Conservation (phyloP, 2,113 vertebrate genomes). For the Callipepla californica region DNA sequence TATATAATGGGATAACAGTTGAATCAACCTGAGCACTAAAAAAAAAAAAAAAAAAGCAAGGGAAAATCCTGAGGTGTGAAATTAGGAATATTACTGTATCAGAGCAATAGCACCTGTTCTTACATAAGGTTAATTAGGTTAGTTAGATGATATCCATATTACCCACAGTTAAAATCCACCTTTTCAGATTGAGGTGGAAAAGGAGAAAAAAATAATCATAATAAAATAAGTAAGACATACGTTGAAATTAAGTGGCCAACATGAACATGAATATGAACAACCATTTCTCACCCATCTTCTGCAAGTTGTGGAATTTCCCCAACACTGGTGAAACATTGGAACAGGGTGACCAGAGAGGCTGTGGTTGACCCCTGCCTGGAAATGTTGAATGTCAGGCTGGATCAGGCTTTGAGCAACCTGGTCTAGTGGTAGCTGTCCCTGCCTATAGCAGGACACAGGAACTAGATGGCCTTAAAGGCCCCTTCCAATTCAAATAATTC, state of each 20-base stretch:
- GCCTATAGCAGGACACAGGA: no score
- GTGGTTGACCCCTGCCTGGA: no score
- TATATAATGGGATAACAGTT: background rate
- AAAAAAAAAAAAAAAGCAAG: background rate
- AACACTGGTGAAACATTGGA: no score
- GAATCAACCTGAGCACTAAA: background rate
- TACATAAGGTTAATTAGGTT: background rate
- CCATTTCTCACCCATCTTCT: background rate
- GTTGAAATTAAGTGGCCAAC: background rate
- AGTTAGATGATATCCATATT: background rate
- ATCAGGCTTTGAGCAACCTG: no score
- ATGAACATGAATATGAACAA: background rate
- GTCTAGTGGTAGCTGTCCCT: no score
- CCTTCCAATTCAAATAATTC: no score
- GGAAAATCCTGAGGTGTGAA: background rate
- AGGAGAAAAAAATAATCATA: background rate
- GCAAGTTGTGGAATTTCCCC: background rate
- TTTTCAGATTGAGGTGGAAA: background rate
- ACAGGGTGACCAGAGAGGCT: no score
- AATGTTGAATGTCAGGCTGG: no score
- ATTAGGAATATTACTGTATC: background rate
- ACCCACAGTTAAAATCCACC: background rate
- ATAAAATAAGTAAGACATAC: background rate
- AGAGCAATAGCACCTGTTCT: background rate
- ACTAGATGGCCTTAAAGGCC: no score